Base-by-base conservation (phyloP, 53 echinoderm and acorn worm species). In the Astropecten irregularis region DNA sequence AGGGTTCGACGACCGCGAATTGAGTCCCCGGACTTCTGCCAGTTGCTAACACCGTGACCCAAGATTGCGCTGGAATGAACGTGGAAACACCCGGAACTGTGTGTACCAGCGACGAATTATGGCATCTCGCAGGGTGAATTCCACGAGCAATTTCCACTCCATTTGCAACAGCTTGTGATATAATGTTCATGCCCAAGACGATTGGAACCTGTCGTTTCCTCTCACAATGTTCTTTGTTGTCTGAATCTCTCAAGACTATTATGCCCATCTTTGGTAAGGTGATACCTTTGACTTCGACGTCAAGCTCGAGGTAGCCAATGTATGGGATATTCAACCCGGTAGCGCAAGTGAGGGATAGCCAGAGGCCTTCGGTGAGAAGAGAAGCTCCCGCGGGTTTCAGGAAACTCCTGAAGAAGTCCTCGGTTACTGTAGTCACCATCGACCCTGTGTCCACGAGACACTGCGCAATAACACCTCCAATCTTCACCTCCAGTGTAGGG, bases 321-420 rank as follows among this genome's bases (percentile, higher is more conserved):
- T 69, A 69, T 25, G 69, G 69, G 26, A 69, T 69, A 3, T 10
- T 69, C 49, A 69, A 69, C 49, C 69, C 69, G 0, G 70, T 30
- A 28, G 50, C 70, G 14, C 70, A 50, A 0, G 50, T 70, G 2
- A 70, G 31, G 51, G 69, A 69, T 20, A 69, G 30, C 49, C 70
- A 70, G 32, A 70, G 69, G 16, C 69, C 70, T 19, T 70, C 34
- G 19, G 32, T 70, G 28, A 50, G 49, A 49, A 70, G 50, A 49
- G 0, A 7, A 3, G 51, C 16, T 70, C 70, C 70, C 8, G 44
- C 16, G 0, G 70, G 50, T 30, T 70, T 32, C 49, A 49, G n/a
- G 33, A 70, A 70, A 3, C 19, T 29, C 30, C 28, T 48, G 50
- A 70, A 70, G 38, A 70, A 70, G 1, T 70, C 70, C 25, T 70